A percentile compares a stretch with the other conserved stretches of the same genome.
Conservation (phyloP, 2,797 vertebrate genomes). For the Argyrosomus regius region DNA sequence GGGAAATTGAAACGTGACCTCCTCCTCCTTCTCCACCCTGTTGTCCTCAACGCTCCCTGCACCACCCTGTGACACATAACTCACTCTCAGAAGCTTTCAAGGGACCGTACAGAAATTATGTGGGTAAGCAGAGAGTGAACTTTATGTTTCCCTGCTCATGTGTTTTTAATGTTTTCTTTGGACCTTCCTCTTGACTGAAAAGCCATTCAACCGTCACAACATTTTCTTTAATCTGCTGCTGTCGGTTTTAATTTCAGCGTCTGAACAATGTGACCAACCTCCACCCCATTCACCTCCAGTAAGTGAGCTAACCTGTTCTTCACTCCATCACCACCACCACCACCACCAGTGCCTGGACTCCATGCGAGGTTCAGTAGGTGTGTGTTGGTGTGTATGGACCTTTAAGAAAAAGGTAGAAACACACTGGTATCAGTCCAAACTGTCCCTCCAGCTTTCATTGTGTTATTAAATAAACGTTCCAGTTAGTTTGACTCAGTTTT, state of each 20-base stretch:
- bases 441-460: too few relatives aligned
- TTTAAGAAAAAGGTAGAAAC: too few relatives aligned
- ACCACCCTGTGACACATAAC: conserved; percentile 48
- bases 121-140: not conserved
- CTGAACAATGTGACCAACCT: not conserved
- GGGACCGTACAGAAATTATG: conserved; percentile 19
- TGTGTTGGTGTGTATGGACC: too few relatives aligned
- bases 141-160: not conserved
- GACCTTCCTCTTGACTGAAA: not conserved
- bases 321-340: not conserved
- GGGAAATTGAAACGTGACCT: conserved; percentile 65
- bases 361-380: not conserved
- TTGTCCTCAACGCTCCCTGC: conserved; percentile 28
- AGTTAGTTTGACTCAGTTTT: too few relatives aligned
- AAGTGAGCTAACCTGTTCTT: not conserved
- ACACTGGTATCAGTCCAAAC: too few relatives aligned
- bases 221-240: not conserved
- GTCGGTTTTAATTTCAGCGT: not conserved
- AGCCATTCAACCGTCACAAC: not conserved
- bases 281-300: not conserved
- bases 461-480: too few relatives aligned
- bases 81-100: conserved; percentile 48
- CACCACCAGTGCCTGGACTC: not conserved
- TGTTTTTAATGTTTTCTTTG: conserved; percentile 9
- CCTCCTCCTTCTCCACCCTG: conserved; percentile 18